Evolutionary conservation across 2,888 invertebrate species (phyloP), one percentile per base, ranked within the genome.

Genomic region (Allygus modestus): DNA sequence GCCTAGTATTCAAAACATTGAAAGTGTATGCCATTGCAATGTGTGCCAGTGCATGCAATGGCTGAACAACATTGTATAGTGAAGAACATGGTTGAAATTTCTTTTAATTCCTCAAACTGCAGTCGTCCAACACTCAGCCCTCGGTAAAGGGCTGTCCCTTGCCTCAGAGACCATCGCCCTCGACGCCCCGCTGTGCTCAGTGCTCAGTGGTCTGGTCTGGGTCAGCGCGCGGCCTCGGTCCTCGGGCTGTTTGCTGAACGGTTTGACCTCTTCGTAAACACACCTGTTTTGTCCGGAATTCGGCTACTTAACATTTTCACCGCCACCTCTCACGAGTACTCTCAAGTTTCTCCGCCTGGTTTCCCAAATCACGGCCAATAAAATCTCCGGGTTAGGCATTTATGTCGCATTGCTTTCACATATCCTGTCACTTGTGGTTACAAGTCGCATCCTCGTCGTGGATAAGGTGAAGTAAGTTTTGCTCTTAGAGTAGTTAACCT

Each of bases 211-310:
- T 12, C 46, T 15, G 46, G 46, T 46, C 46, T 46, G 12, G 46
- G 46, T 46, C 46, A 46, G 46, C 9, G n/a, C n/a, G n/a, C n/a
- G n/a, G 15, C 17, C 17, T 11, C 46, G 11, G 17, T n/a, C 65
- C 65, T 31, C 65, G 20, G 31, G 65, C 65, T 65, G 65, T 65
- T 65, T 65, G 65, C 17, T 31, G 65, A 65, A 65, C 65, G 65
- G 65, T 65, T 28, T 65, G 65, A 65, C 65, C 65, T 28, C 65
- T 65, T 28, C 28, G 26, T 31, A 65, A 65, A 65, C 65, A 65
- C 65, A 65, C 65, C 65, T 65, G 65, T 65, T 65, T 65, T 65
- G 65, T 65, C 65, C 28, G 65, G 65, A 65, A 65, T 65, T 65
- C 65, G 65, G 65, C 65, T 65, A 28, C 65, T 65, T 28, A 65